Evolutionary conservation across 2,113 vertebrate genomes (phyloP), one percentile per base, ranked within the genome.

Genomic region (Gymnorhina tibicen): DNA sequence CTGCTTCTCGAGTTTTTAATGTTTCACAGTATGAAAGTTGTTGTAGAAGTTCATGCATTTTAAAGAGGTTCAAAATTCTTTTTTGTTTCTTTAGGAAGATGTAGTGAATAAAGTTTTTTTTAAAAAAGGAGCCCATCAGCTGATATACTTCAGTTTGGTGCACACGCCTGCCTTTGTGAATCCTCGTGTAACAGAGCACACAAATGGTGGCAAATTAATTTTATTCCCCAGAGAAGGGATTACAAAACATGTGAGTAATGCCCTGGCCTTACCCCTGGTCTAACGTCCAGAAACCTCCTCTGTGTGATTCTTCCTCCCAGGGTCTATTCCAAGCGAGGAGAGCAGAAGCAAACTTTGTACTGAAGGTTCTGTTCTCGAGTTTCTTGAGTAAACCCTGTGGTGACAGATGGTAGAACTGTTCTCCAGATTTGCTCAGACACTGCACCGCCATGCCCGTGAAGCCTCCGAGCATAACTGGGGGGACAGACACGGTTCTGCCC

Each of bases 221-320:
- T 85, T 60, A 26, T 35, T 76, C 58, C 18, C 37, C 53, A 33
- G 21, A 52, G 39, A 68, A 52, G 21, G 19, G 39, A 47, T 82
- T 93, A 82, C 30, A 85, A 72, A 78, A 39, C 6, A 47, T 44
- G 35, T 44, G 47, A 82, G 15, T 30, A 47, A 56, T 50, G 32
- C 4, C 55, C 64, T 93, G 42, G 24, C 22, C 69, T 91, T 53
- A 49, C 18, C n/a, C 28, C 52, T 41, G 15, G 6, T 75, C 47
- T 85, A 35, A 68, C 27, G 37, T 68, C 15, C 37, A 60, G 41
- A 63, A 91, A 67, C 55, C 47, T 67, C 67, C 50, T 81, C 47
- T 5, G 0, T 12, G 1, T 35, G 56, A 37, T 39, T 66, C 21
- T 6, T 10, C 0, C 3, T 46, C 11, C 3, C 35, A 6, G 23